These are phyloP conservation scores for Lycaena phlaeas DNA, from an alignment of 2,888 invertebrate species.

Conservation along the genomic window DNA sequence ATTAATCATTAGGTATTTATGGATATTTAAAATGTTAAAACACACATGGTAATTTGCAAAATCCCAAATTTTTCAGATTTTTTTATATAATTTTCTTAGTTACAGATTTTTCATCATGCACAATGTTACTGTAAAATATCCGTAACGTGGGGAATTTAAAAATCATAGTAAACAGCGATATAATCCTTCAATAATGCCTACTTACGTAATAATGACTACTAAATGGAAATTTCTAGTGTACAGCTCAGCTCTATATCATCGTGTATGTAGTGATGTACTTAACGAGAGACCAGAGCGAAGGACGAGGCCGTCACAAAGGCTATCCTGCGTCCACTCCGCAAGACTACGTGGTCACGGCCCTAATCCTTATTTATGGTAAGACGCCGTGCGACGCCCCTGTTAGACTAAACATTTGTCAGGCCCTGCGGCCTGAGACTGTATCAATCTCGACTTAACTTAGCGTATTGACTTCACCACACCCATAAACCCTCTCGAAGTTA, in stretches of 20 bases:
- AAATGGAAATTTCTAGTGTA: too few species aligned
- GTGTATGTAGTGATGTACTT: conserved; percentile 23
- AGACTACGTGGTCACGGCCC: conserved; percentile 57
- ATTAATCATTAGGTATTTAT: too few species aligned
- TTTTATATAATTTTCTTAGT: too few species aligned
- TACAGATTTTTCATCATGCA: background rate
- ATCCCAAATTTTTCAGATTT: too few species aligned
- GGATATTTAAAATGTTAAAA: too few species aligned
- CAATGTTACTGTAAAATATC: background rate
- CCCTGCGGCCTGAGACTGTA: conserved; percentile 40
- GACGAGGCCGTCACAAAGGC: conserved; percentile 36
- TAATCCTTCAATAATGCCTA: too few species aligned
- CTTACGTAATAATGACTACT: too few species aligned
- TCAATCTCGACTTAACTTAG: conserved; percentile 59
- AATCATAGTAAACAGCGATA: background rate
- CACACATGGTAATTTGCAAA: too few species aligned
- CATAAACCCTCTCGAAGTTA: conserved; percentile 19
- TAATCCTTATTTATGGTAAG: conserved; percentile 74
- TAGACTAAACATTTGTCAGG: conserved; percentile 64
- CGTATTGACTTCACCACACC: conserved; percentile 23
- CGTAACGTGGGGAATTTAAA: too few species aligned
- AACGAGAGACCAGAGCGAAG: conserved; percentile 41
- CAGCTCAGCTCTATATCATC: conserved; percentile 4
- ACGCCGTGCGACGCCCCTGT: conserved; percentile 59
- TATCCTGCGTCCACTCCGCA: conserved; percentile 48